Evolutionary conservation across 2,888 invertebrate genomes (phyloP), one percentile per base, ranked within the genome.

Genomic region (Theretra japonica): DNA sequence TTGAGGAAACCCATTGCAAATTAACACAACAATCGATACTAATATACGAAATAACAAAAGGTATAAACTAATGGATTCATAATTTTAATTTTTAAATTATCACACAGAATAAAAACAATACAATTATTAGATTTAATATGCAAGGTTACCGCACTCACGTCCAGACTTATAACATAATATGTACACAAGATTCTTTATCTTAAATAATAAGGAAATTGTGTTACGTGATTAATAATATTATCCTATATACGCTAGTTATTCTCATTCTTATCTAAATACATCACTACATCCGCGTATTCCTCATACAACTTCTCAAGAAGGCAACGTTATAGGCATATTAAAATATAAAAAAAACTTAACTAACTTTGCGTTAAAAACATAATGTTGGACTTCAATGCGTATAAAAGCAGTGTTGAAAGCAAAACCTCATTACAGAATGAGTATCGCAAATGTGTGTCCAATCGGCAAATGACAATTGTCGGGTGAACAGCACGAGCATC

Each of bases 61-160:
- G 30, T 33, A 21, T 1, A 28, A 28, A 60, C 8, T 30, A n/a
- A 60, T 60, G 6, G 7, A 33, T 17, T 48, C 21, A 21, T 21
- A 48, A 48, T 23, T 48, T 23, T 48, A 48, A 23, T 48, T 17
- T 23, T 41, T 48, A 65, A 48, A 65, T 65, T 23, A 65, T 48
- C 17, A 2, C 6, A 7, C 21, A 23, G 48, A 48, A 65, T 65
- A 65, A 65, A 23, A 23, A 65, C 48, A 76, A 70, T 68, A 71
- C 73, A 71, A 76, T 70, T 75, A 74, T 71, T 68, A 74, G 59
- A 30, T 62, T 8, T 23, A 70, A 53, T 69, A 68, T 60, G 65
- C 77, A 77, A 81, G 82, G 80, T 69, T 77, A 41, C 23, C n/a
- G 70, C 65, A 68, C 70, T 74, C 50, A 75, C 65, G 73, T 73